Evolutionary conservation across 2,113 vertebrate species (phyloP), one percentile per base, ranked within the genome.

Genomic region (Chinchilla lanigera): DNA sequence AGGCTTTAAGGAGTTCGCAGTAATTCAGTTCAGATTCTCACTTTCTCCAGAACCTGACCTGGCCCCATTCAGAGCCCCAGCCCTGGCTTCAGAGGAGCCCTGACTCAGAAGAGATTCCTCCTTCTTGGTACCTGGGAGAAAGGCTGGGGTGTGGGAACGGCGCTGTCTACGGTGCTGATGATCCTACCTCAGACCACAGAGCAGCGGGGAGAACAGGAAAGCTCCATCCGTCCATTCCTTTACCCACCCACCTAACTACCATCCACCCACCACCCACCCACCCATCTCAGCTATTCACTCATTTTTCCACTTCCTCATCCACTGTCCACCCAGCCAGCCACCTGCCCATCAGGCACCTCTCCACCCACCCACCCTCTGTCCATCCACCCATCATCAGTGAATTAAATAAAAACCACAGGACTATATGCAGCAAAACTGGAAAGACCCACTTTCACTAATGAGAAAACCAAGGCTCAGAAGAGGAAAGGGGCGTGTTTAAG

Each of bases 101-200:
- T 17, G 6, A 24, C 52, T 78, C 77, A 33, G 41, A 78, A 58
- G 22, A 52, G n/a, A 6, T 3, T 87, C 58, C 24, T 28, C 20
- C 80, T 50, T 82, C 44, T 91, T 26, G 24, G 58, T 69, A 69
- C n/a, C 50, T 56, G 38, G 54, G 11, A 86, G 77, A 47, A 65
- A 69, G 47, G 14, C 22, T 3, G 8, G 89, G 26, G 7, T 3
- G 2, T 14, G n/a, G 87, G 30, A 35, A 35, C 13, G 89, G 86
- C 10, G 44, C 82, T 94, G 83, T 96, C 89, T 96, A 10, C 1
- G 33, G 84, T 91, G 61, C 95, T 92, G 92, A 89, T 28, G 41
- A 52, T 33, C 56, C 50, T 12, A 26, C 33, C 65, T 89, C 63
- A 44, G 50, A 50, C 61, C 33, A 44, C 69, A 86, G 84, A 89